Conservation (phyloP, 1,140 invertebrate species). For the Drosophila elegans region DNA sequence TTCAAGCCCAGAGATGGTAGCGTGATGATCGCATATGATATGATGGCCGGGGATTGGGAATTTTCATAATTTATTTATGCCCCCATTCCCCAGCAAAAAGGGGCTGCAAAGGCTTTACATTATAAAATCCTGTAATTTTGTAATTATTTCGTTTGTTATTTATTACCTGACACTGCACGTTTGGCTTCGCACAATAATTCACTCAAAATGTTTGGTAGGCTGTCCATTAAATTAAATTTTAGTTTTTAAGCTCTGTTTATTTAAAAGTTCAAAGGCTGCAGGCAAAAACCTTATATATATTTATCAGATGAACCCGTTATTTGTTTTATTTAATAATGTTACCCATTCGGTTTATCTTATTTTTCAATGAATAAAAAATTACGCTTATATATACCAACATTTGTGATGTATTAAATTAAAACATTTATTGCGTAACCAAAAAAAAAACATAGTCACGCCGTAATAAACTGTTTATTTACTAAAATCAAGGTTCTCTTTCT, state of each 20-base stretch:
- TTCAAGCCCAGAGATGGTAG: slow-evolving; percentile 31
- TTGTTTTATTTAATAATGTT: no score
- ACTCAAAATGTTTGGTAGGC: neutral
- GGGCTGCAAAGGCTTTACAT: neutral
- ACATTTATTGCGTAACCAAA: neutral
- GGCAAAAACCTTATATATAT: no score
- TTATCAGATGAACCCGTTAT: no score
- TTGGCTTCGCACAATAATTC: neutral
- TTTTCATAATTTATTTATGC: slow-evolving; percentile 20
- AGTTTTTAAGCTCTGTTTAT: neutral
- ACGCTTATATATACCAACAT: no score
- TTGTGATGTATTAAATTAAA: no score
- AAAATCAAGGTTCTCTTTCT: slow-evolving; percentile 6
- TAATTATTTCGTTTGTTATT: neutral
- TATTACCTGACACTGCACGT: neutral
- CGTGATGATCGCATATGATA: slow-evolving; percentile 26
- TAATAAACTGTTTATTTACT: slow-evolving; percentile 1
- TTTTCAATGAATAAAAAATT: no score
- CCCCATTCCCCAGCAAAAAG: slow-evolving; percentile 8
- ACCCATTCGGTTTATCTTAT: no score
- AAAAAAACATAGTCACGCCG: neutral
- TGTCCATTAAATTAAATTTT: neutral
- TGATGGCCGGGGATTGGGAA: neutral
- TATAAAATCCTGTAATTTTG: slow-evolving; percentile 2
- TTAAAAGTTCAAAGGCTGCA: no score